These are phyloP conservation scores for Plusia festucae DNA, from an alignment of 2,888 invertebrate genomes.

Conservation along the genomic window DNA sequence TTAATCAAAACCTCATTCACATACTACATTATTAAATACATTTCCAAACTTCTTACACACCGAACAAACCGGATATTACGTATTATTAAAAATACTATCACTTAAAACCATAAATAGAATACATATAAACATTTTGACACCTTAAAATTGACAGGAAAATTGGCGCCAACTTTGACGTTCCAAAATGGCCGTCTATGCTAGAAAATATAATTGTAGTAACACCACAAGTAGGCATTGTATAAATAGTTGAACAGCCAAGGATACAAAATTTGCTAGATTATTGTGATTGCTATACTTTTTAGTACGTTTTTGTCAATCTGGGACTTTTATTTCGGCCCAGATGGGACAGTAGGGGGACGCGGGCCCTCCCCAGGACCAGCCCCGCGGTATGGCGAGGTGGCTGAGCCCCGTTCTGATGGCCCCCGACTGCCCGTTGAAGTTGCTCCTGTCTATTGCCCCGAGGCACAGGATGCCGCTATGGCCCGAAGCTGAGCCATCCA, in stretches of 20 bases:
- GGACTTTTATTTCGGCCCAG: slow-evolving; percentile 91
- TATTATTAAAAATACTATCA: slow-evolving; percentile 34
- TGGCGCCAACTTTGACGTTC: slow-evolving; percentile 62
- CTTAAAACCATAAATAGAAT: slow-evolving; percentile 43
- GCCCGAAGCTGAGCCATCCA: slow-evolving; percentile 73
- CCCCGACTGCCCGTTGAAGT: slow-evolving; percentile 89
- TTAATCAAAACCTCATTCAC: background rate
- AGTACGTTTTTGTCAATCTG: slow-evolving; percentile 78
- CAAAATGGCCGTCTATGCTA: slow-evolving; percentile 66
- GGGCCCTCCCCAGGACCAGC: slow-evolving; percentile 95
- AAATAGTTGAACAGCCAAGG: slow-evolving; percentile 63
- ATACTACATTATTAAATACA: slow-evolving; percentile 21
- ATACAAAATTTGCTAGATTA: slow-evolving; percentile 59
- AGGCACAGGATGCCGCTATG: slow-evolving; percentile 76
- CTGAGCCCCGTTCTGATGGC: slow-evolving; percentile 92
- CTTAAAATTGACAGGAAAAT: slow-evolving; percentile 57
- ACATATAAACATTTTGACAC: slow-evolving; percentile 57
- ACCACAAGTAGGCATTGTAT: slow-evolving; percentile 67
- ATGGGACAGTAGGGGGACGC: slow-evolving; percentile 93
- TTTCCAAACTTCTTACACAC: slow-evolving; percentile 28
- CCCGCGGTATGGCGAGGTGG: slow-evolving; percentile 94
- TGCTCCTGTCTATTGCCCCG: slow-evolving; percentile 67
- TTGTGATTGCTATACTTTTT: slow-evolving; percentile 47
- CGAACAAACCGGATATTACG: slow-evolving; percentile 27
- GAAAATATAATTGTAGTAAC: slow-evolving; percentile 62